phyloP scores from a whole-genome alignment of 2,113 vertebrate genomes.

The Macaca fascicularis region DNA sequence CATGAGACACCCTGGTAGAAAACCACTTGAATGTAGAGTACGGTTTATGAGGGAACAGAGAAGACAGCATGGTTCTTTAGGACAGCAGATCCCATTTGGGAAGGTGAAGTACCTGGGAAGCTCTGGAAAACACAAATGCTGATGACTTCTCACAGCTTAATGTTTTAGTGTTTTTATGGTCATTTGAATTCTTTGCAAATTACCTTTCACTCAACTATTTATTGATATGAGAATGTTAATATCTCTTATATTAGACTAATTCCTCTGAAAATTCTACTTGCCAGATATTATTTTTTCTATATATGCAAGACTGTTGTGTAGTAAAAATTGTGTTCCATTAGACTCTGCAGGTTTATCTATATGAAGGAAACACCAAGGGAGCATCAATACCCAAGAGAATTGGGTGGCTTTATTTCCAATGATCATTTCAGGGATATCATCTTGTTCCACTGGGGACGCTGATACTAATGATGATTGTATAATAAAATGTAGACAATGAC shows the following conservation, averaged over 20 bases:
- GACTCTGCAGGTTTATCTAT: not conserved
- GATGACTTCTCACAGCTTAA: not conserved
- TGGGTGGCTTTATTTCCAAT: not conserved
- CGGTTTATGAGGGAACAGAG: not conserved
- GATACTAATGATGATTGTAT: not conserved
- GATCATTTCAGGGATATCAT: not conserved
- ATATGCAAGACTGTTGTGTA: not conserved
- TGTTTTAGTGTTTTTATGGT: not conserved
- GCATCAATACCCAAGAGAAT: not conserved
- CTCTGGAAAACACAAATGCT: not conserved
- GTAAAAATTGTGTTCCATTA: not conserved
- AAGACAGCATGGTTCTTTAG: not conserved
- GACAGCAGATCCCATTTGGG: not conserved
- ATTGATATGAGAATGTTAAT: not conserved
- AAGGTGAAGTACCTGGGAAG: not conserved
- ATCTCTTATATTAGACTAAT: not conserved
- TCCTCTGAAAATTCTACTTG: not conserved
- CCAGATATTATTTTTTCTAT: not conserved
- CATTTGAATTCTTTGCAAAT: not conserved
- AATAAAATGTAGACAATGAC: not conserved
- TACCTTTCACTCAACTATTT: not conserved
- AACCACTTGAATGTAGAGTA: not conserved
- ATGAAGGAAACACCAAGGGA: not conserved
- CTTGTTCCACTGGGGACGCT: not conserved
- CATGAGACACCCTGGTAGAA: not conserved